These are phyloP conservation scores for Myotis davidii DNA, from an alignment of 2,113 vertebrate species.

Conservation along the genomic window DNA sequence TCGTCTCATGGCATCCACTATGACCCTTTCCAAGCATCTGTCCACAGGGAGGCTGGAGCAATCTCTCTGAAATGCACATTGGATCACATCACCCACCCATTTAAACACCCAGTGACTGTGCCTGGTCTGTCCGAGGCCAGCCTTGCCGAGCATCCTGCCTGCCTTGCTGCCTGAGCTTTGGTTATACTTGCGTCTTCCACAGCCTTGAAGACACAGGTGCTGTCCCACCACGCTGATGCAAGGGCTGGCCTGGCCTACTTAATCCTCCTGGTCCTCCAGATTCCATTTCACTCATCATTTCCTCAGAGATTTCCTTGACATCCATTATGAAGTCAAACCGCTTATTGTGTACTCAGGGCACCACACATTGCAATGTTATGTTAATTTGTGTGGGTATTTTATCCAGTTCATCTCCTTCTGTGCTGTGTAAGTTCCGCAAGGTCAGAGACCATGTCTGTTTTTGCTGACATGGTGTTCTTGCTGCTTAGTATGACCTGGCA, in stretches of 20 bases:
- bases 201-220: not conserved
- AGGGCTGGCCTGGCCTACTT: not conserved
- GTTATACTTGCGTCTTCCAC: not conserved
- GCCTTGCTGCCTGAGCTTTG: not conserved
- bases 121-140: not conserved
- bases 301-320: not conserved
- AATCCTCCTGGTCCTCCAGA: not conserved
- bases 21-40: not conserved
- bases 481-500: not conserved
- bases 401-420: not conserved
- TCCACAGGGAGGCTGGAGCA: not conserved
- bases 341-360: not conserved
- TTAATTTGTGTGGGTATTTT: not conserved
- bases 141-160: not conserved
- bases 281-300: not conserved
- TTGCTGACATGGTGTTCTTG: not conserved
- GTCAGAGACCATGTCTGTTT: not conserved
- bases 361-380: not conserved
- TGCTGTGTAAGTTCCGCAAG: not conserved
- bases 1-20: not conserved
- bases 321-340: not conserved
- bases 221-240: not conserved
- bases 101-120: not conserved
- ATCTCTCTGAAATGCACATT: not conserved
- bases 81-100: rapidly evolving